Evolutionary conservation across 2,797 vertebrate genomes (phyloP).

Genomic region (Periophthalmus magnuspinnatus): DNA sequence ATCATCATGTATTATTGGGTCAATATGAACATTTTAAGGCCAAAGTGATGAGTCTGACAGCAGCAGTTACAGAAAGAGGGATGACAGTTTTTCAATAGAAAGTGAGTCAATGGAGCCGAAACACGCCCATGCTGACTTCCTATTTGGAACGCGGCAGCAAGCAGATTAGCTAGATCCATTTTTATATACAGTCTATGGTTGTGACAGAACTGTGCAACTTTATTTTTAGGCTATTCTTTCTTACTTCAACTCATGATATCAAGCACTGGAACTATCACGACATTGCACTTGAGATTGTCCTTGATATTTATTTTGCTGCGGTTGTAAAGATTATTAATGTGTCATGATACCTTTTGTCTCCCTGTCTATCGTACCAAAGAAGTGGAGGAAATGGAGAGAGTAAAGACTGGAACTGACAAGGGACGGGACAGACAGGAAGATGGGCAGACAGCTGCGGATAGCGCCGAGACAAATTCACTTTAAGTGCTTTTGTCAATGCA

Average conservation of each 20-base stretch:
- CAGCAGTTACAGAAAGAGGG: no score
- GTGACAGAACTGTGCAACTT: no score
- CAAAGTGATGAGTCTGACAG: no score
- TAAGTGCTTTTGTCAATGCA: conserved; percentile 61
- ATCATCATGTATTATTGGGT: no score
- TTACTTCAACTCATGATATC: background rate
- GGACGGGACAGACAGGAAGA: conserved; percentile 15
- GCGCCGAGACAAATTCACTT: conserved; percentile 56
- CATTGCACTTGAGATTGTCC: conserved; percentile 18
- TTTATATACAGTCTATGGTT: no score
- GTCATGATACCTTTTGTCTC: conserved; percentile 38
- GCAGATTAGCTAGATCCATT: no score
- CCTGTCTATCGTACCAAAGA: conserved; percentile 36
- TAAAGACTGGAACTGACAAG: conserved; percentile 1
- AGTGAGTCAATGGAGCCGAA: no score
- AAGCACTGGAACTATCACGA: background rate
- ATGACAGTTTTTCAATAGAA: no score
- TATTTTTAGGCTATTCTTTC: background rate
- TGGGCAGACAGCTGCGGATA: conserved; percentile 35
- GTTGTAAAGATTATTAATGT: conserved; percentile 55
- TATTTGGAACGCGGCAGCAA: no score
- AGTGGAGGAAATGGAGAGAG: background rate
- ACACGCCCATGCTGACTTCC: no score
- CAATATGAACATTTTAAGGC: no score
- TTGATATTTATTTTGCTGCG: conserved; percentile 41